Evolutionary conservation across 2,113 vertebrate species (phyloP).

Genomic region (Formicarius rufipectus): DNA sequence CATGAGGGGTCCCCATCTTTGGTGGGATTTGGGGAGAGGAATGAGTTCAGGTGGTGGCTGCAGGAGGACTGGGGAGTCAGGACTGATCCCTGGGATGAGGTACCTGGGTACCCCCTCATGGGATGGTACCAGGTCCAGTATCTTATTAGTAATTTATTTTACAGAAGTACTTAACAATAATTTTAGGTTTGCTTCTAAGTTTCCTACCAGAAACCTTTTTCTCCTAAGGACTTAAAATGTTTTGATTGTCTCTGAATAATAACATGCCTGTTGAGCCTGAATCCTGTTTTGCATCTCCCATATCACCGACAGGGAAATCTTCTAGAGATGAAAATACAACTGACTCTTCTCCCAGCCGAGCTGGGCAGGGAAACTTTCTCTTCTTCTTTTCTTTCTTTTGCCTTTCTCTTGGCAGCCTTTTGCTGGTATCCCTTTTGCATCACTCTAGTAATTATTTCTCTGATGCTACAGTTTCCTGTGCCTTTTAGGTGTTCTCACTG

Average conservation of each 20-base stretch:
- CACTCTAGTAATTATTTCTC: not conserved
- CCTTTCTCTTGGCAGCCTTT: not conserved
- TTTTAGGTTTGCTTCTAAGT: not conserved
- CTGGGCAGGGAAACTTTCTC: not conserved
- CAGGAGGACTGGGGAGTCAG: not conserved
- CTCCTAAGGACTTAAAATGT: not conserved
- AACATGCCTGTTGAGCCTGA: not conserved
- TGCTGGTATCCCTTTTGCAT: not conserved
- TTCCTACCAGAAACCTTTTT: not conserved
- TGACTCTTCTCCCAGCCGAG: not conserved
- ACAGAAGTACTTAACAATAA: not conserved
- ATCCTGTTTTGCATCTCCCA: not conserved
- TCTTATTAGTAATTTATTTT: not conserved
- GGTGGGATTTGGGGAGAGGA: not conserved
- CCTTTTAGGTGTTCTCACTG: not conserved
- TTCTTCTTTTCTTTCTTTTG: not conserved
- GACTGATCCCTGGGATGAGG: not conserved
- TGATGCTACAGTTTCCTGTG: not conserved
- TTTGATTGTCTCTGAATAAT: not conserved
- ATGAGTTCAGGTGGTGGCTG: too few relatives aligned
- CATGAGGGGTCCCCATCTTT: rapidly evolving
- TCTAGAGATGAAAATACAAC: not conserved
- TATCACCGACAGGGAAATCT: not conserved
- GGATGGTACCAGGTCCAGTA: not conserved
- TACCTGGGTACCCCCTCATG: not conserved